Conservation (phyloP, 1,140 invertebrate species). For the Eriocheir sinensis region DNA sequence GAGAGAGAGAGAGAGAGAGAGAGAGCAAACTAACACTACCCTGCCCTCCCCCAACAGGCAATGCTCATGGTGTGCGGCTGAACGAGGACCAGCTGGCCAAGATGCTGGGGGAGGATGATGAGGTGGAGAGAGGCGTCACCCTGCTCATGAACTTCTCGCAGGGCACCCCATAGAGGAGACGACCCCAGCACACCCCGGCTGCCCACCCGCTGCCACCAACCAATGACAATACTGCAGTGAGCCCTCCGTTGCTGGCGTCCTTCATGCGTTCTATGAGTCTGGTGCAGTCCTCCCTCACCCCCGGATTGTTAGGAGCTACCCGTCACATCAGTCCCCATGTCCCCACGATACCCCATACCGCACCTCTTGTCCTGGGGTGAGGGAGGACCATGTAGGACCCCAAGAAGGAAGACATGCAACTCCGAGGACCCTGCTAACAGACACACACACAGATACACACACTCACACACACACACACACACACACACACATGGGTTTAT, state of each 20-base stretch:
- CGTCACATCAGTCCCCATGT: background rate
- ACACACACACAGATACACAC: no score
- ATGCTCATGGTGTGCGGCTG: constrained; percentile 59
- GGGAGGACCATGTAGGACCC: background rate
- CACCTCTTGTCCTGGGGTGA: background rate
- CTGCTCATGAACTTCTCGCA: constrained; percentile 66
- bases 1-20: no score
- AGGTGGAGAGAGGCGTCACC: constrained; percentile 51
- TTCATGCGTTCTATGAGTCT: background rate
- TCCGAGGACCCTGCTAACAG: no score
- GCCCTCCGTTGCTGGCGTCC: background rate
- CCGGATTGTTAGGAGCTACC: background rate
- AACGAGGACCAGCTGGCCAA: constrained; percentile 55
- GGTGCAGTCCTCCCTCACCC: no score
- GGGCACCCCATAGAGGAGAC: constrained; percentile 31
- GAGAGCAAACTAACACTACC: no score
- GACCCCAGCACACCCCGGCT: background rate
- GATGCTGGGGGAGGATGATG: constrained; percentile 49
- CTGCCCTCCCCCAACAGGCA: no score
- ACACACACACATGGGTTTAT: no score
- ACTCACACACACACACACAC: no score
- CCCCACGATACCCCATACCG: background rate
- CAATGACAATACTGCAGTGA: constrained; percentile 56
- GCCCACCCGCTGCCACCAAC: background rate
- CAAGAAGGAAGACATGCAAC: no score